Conservation (phyloP, 2,113 vertebrate genomes). For the Chionodraco myersi region DNA sequence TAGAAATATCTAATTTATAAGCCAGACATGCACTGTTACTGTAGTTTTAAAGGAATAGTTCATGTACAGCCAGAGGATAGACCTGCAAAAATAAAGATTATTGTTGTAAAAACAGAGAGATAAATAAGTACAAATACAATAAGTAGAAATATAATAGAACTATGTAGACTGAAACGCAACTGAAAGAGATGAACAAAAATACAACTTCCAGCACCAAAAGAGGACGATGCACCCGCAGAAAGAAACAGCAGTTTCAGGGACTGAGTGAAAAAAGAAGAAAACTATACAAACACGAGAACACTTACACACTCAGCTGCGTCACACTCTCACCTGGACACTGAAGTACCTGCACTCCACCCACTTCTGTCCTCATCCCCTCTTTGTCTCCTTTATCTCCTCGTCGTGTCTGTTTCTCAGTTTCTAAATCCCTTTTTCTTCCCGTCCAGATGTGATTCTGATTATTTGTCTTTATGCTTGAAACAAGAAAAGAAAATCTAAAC, state of each 20-base stretch:
- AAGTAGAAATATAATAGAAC: slow-evolving; percentile 29
- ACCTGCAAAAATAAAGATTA: slow-evolving; percentile 27
- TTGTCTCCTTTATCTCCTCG: slow-evolving; percentile 45
- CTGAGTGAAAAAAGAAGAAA: slow-evolving; percentile 8
- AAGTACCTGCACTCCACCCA: slow-evolving; percentile 52
- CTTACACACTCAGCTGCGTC: slow-evolving; percentile 50
- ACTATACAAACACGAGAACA: slow-evolving; percentile 56
- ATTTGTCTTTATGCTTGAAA: slow-evolving; percentile 60
- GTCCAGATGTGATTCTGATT: slow-evolving; percentile 47
- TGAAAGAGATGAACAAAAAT: slow-evolving; percentile 13
- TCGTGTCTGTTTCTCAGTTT: slow-evolving; percentile 45
- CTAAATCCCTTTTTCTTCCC: slow-evolving; percentile 3
- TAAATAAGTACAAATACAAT: slow-evolving; percentile 19
- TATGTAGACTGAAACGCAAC: slow-evolving; percentile 36
- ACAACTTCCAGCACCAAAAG: slow-evolving; percentile 14
- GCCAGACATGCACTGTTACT: slow-evolving; percentile 81
- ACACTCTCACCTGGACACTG: slow-evolving; percentile 56
- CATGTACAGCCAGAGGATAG: slow-evolving; percentile 45
- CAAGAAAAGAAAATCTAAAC: background rate
- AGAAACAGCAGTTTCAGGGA: slow-evolving; percentile 56
- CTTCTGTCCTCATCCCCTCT: slow-evolving; percentile 14
- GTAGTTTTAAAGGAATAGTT: slow-evolving; percentile 63
- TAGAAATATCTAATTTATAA: slow-evolving; percentile 46
- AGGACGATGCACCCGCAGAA: slow-evolving; percentile 22
- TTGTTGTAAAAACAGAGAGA: slow-evolving; percentile 26